These are phyloP conservation scores for Pristionchus mayeri DNA, from an alignment of 2,888 invertebrate species.

Conservation along the genomic window DNA sequence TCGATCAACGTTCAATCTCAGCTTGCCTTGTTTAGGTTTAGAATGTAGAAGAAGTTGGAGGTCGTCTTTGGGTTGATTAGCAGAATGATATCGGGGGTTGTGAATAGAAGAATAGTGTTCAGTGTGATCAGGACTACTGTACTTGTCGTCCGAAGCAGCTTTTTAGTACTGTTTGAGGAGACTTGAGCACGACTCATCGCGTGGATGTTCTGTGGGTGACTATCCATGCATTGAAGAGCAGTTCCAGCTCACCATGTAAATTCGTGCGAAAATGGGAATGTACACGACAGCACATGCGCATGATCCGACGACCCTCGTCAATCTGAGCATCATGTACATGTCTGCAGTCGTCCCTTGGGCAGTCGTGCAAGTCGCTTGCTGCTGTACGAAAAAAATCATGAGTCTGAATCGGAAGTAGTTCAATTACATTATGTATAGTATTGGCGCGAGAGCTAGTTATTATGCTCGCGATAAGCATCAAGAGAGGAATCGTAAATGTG, in stretches of 20 bases:
- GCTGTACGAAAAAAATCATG: neutral
- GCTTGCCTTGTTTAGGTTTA: slow-evolving; percentile 39
- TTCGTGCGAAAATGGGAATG: slow-evolving; percentile 21
- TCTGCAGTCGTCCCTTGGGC: slow-evolving; percentile 27
- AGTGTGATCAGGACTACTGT: slow-evolving; percentile 35
- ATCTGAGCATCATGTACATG: slow-evolving; percentile 37
- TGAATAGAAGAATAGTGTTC: slow-evolving; percentile 26
- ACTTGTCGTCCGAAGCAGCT: slow-evolving; percentile 23
- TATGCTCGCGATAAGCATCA: slow-evolving; percentile 21
- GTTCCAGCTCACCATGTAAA: neutral
- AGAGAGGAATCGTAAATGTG: slow-evolving; percentile 23
- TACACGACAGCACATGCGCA: slow-evolving; percentile 25
- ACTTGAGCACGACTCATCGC: slow-evolving; percentile 30
- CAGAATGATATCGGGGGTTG: slow-evolving; percentile 36
- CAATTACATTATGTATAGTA: slow-evolving; percentile 12
- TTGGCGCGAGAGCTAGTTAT: slow-evolving; percentile 22
- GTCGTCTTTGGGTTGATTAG: slow-evolving; percentile 19
- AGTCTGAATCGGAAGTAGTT: neutral
- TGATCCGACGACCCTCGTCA: slow-evolving; percentile 14
- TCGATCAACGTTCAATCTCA: neutral
- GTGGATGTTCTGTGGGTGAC: slow-evolving; percentile 22
- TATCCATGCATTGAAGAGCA: too few species aligned
- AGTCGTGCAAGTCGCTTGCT: slow-evolving; percentile 37
- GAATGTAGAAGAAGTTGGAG: slow-evolving; percentile 40
- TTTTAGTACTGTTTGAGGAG: slow-evolving; percentile 18